phyloP scores from a whole-genome alignment of 2,888 invertebrate genomes.

The Acronicta psi region DNA sequence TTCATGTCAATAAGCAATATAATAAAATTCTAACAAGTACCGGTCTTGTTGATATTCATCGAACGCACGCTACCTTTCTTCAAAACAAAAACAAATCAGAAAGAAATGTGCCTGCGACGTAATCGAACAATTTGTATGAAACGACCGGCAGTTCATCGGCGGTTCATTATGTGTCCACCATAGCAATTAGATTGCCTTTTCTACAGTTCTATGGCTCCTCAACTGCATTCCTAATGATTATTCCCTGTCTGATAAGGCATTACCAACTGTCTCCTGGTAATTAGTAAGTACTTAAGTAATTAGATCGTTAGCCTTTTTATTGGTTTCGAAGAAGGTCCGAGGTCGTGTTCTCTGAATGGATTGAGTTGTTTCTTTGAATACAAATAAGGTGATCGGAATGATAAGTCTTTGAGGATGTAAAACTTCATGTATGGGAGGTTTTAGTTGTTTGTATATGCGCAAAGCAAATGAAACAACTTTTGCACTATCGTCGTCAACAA shows the following conservation, averaged over 20 bases:
- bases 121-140: slow-evolving; percentile 50
- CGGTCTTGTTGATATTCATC: slow-evolving; percentile 22
- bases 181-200: slow-evolving; percentile 69
- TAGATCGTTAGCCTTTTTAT: slow-evolving; percentile 34
- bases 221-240: slow-evolving; percentile 69
- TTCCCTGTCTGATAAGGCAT: slow-evolving; percentile 57
- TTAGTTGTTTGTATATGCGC: slow-evolving; percentile 1
- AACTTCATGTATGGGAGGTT: not conserved
- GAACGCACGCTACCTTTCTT: slow-evolving; percentile 37
- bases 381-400: not conserved
- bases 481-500: not conserved
- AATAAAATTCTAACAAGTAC: slow-evolving; percentile 27
- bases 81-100: slow-evolving; percentile 25
- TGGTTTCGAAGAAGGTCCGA: slow-evolving; percentile 14
- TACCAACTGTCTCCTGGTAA: slow-evolving; percentile 38
- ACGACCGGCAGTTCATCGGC: slow-evolving; percentile 43
- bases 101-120: slow-evolving; percentile 21
- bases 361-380: slow-evolving; percentile 2
- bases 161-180: slow-evolving; percentile 61
- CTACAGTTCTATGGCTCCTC: slow-evolving; percentile 52
- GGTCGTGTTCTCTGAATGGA: slow-evolving; percentile 5
- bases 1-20: slow-evolving; percentile 38
- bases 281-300: slow-evolving; percentile 43
- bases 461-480: not conserved
- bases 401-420: not conserved